Evolutionary conservation across 1,140 invertebrate species (phyloP).

Genomic region (Pseudoatta argentina): DNA sequence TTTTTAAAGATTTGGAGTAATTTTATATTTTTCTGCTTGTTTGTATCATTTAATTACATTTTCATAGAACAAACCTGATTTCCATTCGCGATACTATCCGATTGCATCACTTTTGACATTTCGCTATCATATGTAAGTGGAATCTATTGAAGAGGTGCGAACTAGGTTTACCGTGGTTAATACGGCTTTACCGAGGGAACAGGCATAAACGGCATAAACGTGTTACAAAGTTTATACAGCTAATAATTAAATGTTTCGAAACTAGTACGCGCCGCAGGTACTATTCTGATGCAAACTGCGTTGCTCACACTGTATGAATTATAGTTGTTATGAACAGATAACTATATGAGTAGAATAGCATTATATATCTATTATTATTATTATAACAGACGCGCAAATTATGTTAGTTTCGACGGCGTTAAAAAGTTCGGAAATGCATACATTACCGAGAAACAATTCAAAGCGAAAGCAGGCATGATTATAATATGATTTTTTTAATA

Average conservation of each 20-base stretch:
- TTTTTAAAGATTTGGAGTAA: neutral
- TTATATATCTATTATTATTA: slow-evolving; percentile 35
- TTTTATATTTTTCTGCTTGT: neutral
- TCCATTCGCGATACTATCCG: neutral
- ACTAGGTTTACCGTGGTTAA: neutral
- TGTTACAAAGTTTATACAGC: slow-evolving; percentile 23
- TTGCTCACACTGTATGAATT: neutral
- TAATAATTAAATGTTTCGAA: slow-evolving; percentile 50
- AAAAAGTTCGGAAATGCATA: slow-evolving; percentile 7
- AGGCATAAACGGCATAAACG: neutral
- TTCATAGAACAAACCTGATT: neutral
- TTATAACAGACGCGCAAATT: slow-evolving; percentile 12
- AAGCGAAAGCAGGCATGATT: neutral
- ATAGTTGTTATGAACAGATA: slow-evolving; percentile 32
- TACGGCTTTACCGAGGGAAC: neutral
- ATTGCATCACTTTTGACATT: neutral
- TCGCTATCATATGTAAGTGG: neutral
- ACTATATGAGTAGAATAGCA: slow-evolving; percentile 1
- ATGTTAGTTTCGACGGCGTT: neutral
- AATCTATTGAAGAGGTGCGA: neutral
- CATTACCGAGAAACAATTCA: neutral
- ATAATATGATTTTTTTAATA: neutral
- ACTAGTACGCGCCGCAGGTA: slow-evolving; percentile 4
- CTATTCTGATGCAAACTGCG: slow-evolving; percentile 8
- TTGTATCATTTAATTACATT: neutral